A percentile compares a stretch with the other conserved stretches of the same genome.
These are phyloP conservation scores for Papilio machaon DNA, from an alignment of 1,140 invertebrate species.

Conservation along the genomic window DNA sequence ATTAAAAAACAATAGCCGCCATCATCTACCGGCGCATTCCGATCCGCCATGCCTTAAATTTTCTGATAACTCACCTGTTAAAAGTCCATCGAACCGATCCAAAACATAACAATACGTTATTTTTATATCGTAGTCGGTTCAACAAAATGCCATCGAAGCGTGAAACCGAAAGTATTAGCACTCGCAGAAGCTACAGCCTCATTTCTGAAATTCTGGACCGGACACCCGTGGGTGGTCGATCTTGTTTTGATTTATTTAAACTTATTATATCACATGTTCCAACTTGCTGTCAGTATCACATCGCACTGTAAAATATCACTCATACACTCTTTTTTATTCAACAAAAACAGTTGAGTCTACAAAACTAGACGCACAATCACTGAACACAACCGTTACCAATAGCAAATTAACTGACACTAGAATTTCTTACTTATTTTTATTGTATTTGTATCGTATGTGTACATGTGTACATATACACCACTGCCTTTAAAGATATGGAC, in stretches of 20 bases:
- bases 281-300: not conserved
- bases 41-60: slow-evolving; percentile 45
- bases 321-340: slow-evolving; percentile 30
- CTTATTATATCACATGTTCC: slow-evolving; percentile 27
- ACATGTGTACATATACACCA: not conserved
- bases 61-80: slow-evolving; percentile 59
- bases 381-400: slow-evolving; percentile 20
- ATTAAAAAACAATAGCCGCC: slow-evolving; percentile 45
- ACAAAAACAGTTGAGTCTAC: slow-evolving; percentile 32
- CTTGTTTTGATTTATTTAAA: slow-evolving; percentile 18
- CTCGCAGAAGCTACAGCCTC: slow-evolving; percentile 32
- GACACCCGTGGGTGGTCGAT: slow-evolving; percentile 31
- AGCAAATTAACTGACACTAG: slow-evolving; percentile 35
- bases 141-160: slow-evolving; percentile 29
- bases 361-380: slow-evolving; percentile 15
- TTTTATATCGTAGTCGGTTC: slow-evolving; percentile 12
- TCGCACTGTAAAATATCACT: slow-evolving; percentile 27
- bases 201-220: slow-evolving; percentile 31
- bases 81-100: slow-evolving; percentile 57
- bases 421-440: slow-evolving; percentile 34
- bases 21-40: slow-evolving; percentile 53
- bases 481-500: not conserved
- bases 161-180: slow-evolving; percentile 38
- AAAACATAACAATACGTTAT: not conserved
- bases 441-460: not conserved